These are phyloP conservation scores for Luffia ferchaultella DNA, from an alignment of 2,888 invertebrate species.

Conservation along the genomic window DNA sequence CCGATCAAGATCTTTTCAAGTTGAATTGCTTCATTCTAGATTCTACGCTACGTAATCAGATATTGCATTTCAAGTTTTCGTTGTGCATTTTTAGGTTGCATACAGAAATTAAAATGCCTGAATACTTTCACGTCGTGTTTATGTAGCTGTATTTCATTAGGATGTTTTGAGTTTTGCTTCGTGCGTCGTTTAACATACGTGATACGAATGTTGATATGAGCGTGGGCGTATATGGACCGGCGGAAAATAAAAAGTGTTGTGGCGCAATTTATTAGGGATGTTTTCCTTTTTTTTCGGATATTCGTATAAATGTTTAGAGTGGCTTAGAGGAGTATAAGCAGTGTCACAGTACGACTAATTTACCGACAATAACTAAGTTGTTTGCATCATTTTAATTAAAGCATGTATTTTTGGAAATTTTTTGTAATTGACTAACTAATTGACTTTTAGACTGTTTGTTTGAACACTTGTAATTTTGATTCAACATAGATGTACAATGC, in stretches of 20 bases:
- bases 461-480: too few relatives aligned
- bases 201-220: not conserved
- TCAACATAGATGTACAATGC: too few relatives aligned
- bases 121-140: not conserved
- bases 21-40: not conserved
- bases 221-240: not conserved
- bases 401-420: too few relatives aligned
- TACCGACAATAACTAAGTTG: too few relatives aligned
- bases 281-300: not conserved
- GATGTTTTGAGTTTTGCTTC: not conserved
- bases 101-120: not conserved
- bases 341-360: too few relatives aligned
- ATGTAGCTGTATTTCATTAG: not conserved
- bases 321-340: too few relatives aligned
- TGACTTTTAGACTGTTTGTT: too few relatives aligned
- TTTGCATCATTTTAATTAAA: too few relatives aligned
- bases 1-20: not conserved
- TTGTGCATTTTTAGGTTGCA: not conserved
- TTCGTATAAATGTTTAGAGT: too few relatives aligned
- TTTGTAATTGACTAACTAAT: too few relatives aligned
- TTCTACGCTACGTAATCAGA: not conserved
- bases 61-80: not conserved
- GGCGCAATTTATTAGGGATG: not conserved
- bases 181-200: not conserved
- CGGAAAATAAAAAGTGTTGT: not conserved